Base-by-base conservation (phyloP, 1,140 invertebrate species). In the Linepithema humile region DNA sequence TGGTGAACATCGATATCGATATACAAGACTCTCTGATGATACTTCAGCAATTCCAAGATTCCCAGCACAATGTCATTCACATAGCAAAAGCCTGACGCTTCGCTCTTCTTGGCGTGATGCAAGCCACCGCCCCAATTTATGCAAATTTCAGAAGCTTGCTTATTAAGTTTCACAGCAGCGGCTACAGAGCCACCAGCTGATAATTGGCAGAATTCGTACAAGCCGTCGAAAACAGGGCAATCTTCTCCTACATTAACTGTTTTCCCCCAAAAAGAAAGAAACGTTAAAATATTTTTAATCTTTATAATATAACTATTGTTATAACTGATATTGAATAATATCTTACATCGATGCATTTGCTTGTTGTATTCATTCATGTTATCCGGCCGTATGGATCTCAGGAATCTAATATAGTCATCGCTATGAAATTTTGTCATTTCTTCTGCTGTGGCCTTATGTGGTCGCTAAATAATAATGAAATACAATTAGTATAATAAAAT, bases 371-470 rank as follows among this genome's bases (percentile, higher is more conserved):
- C 99, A 2, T 98, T 97, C 98, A 99, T 99, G 91, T 99, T 99
- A 93, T 99, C 99, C 40, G 99, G 99, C 88, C 98, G 95, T 90
- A 99, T 99, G 84, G 98, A 99, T 29, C 98, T 96, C 64, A 99
- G 94, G 94, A 99, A 99, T 69, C 98, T 96, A 82, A 99, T 99
- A 92, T 99, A 99, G 92, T 99, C 99, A 95, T 99, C 99, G 89
- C 98, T 99, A 94, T 99, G 99, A 93, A 99, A 99, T 94, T 99
- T 99, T 23, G 99, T 99, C 99, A 99, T 99, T 95, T 99, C 99
- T 95, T 99, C 99, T 83, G 98, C 98, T 45, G 99, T 99, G 17
- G 99, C 99, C 96, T 99, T 99, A 92, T 99, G 98, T 45, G 99
- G 99, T 89, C 99, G 96, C 98, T 99, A 92, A n/a, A n/a, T n/a